phyloP scores from a whole-genome alignment of 2,797 vertebrate genomes.

The Argentina silus region DNA sequence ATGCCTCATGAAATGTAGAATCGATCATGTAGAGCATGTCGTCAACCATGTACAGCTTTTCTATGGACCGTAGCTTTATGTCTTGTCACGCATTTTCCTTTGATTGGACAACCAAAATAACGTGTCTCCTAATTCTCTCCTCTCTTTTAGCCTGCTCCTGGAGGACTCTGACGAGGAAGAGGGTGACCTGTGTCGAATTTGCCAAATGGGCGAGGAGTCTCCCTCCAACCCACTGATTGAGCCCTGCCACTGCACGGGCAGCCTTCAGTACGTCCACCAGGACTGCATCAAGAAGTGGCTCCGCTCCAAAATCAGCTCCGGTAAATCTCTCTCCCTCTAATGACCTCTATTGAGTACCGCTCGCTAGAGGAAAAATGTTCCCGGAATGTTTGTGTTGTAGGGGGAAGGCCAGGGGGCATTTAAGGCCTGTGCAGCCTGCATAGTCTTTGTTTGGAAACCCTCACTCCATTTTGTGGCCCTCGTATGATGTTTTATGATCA shows the following conservation, averaged over 20 bases:
- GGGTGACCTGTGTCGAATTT: conserved; percentile 94
- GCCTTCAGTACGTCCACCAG: conserved; percentile 95
- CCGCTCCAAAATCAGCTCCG: conserved; percentile 94
- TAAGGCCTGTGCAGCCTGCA: too few species aligned
- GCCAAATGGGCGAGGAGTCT: conserved; percentile 91
- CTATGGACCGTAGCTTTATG: too few species aligned
- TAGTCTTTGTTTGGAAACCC: too few species aligned
- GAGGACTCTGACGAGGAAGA: conserved; percentile 98
- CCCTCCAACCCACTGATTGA: conserved; percentile 94
- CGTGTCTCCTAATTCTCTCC: not conserved
- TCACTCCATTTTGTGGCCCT: too few species aligned
- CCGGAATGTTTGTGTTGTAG: too few species aligned
- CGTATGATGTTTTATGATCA: too few species aligned
- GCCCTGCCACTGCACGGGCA: conserved; percentile 94
- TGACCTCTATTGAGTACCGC: not conserved
- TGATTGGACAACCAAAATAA: not conserved
- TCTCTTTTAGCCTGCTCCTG: conserved; percentile 85
- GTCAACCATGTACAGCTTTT: too few species aligned
- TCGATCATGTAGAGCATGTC: too few species aligned
- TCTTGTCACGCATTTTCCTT: not conserved
- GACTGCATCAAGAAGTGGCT: conserved; percentile 99
- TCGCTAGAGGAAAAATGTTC: not conserved
- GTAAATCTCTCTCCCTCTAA: conserved; percentile 64
- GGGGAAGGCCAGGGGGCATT: too few species aligned
- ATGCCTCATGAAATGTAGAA: too few species aligned